Evolutionary conservation across 1,140 invertebrate species (phyloP).

Genomic region (Papilio dardanus): DNA sequence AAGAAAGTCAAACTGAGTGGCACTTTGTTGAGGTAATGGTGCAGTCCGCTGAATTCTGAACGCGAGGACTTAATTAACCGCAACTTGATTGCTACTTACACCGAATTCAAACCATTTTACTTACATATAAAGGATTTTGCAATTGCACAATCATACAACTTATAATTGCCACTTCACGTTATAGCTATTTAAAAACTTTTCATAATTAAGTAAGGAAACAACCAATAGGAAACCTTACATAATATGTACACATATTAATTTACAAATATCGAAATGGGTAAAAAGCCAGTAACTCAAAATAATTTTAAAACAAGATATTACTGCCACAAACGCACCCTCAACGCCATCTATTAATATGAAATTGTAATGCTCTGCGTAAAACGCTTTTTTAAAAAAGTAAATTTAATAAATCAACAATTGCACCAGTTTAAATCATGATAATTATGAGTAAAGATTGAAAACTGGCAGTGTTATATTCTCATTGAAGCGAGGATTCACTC

Average conservation of each 20-base stretch:
- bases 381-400: background rate
- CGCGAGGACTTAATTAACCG: constrained; percentile 16
- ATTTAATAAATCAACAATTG: background rate
- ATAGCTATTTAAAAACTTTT: background rate
- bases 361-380: background rate
- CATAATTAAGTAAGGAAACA: background rate
- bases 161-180: constrained; percentile 2
- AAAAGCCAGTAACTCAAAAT: too few relatives aligned
- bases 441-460: background rate
- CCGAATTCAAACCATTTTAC: constrained; percentile 7
- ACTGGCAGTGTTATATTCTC: background rate
- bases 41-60: constrained; percentile 17
- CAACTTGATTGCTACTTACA: constrained; percentile 18
- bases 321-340: too few relatives aligned
- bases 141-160: background rate
- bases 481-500: background rate
- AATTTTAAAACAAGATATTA: too few relatives aligned
- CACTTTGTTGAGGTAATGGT: constrained; percentile 20
- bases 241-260: too few relatives aligned
- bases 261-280: too few relatives aligned
- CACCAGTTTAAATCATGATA: background rate
- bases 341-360: background rate
- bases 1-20: constrained; percentile 24
- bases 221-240: too few relatives aligned
- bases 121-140: background rate